These are phyloP conservation scores for Heliconius sara DNA, from an alignment of 2,888 invertebrate species.

Conservation along the genomic window DNA sequence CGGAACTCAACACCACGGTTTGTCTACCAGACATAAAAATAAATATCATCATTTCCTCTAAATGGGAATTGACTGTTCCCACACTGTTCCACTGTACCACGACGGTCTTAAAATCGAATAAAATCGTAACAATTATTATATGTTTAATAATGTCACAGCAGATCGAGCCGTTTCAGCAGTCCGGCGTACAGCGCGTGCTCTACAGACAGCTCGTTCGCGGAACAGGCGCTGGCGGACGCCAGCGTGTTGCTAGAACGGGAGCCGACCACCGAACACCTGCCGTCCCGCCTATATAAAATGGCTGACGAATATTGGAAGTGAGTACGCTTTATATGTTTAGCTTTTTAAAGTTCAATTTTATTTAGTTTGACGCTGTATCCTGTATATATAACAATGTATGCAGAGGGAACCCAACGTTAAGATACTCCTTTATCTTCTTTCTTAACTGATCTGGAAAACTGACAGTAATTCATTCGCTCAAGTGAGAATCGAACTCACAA, in stretches of 20 bases:
- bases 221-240: conserved; percentile 78
- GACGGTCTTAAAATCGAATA: too few relatives aligned
- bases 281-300: conserved; percentile 89
- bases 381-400: background rate
- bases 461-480: background rate
- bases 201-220: conserved; percentile 82
- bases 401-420: background rate
- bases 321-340: conserved; percentile 69
- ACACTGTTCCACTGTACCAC: too few relatives aligned
- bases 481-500: background rate
- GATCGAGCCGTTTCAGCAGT: conserved; percentile 73
- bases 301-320: conserved; percentile 94
- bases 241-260: conserved; percentile 71
- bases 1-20: too few relatives aligned
- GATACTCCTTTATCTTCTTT: background rate
- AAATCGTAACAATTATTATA: too few relatives aligned
- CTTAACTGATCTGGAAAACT: background rate
- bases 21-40: too few relatives aligned
- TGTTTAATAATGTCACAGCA: conserved; percentile 45
- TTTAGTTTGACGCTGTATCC: background rate
- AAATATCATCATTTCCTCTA: too few relatives aligned
- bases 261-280: conserved; percentile 82
- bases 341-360: background rate
- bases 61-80: too few relatives aligned
- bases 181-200: conserved; percentile 77